These are phyloP conservation scores for Anguilla pacifica DNA, from an alignment of 2,797 vertebrate genomes.

Conservation along the genomic window DNA sequence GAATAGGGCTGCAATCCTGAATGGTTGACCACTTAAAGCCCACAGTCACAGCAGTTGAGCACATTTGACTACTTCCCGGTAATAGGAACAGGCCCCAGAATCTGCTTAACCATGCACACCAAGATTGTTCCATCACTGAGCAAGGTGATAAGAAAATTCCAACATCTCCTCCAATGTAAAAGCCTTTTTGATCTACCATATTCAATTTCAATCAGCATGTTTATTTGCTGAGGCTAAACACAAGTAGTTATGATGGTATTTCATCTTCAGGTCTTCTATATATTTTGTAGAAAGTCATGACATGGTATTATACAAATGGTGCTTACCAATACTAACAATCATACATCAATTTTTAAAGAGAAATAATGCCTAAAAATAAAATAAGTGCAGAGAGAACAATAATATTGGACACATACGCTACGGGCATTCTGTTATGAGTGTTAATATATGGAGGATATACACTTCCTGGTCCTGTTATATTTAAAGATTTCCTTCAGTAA, in stretches of 20 bases:
- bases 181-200: neutral
- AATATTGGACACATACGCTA: neutral
- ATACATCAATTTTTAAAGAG: neutral
- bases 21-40: neutral
- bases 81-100: neutral
- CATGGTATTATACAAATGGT: conserved; percentile 42
- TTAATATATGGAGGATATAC: neutral
- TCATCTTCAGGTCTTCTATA: neutral
- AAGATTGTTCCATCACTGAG: neutral
- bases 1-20: neutral
- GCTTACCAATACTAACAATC: conserved; percentile 28
- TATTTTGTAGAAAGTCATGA: conserved; percentile 14
- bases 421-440: neutral
- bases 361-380: conserved; percentile 36
- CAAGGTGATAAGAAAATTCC: neutral
- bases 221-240: conserved; percentile 3
- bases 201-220: neutral
- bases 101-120: neutral
- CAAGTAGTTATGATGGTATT: neutral
- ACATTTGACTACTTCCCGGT: neutral
- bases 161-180: neutral
- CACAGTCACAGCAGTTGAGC: neutral
- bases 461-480: neutral
- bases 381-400: conserved; percentile 23
- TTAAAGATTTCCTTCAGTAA: conserved; percentile 5